phyloP scores from a whole-genome alignment of 1,140 invertebrate species.

The Ceratosolen solmsi region DNA sequence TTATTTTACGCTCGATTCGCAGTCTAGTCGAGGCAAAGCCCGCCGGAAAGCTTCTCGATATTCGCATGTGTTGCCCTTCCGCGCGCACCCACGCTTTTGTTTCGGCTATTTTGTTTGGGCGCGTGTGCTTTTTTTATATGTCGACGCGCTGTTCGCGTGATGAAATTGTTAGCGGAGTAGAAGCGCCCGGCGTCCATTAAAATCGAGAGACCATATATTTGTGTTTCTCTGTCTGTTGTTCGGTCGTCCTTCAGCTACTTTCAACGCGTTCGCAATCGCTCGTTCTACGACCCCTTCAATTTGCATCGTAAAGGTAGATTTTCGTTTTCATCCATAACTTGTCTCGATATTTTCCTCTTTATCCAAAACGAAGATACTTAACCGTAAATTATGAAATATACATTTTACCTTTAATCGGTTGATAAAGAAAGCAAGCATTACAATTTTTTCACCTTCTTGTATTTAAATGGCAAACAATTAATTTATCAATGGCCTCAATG shows the following conservation, averaged over 20 bases:
- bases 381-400: too few relatives aligned
- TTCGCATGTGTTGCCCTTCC: neutral
- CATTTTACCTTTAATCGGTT: too few relatives aligned
- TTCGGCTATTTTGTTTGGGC: neutral
- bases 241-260: neutral
- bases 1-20: slow-evolving; percentile 37
- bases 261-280: slow-evolving; percentile 5
- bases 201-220: neutral
- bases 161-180: slow-evolving; percentile 26
- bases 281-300: slow-evolving; percentile 7
- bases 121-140: slow-evolving; percentile 13
- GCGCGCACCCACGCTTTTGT: neutral
- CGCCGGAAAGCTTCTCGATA: slow-evolving; percentile 33
- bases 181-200: slow-evolving; percentile 39
- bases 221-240: neutral
- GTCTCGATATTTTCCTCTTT: too few relatives aligned
- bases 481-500: too few relatives aligned
- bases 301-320: neutral
- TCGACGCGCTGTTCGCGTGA: slow-evolving; percentile 13
- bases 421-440: too few relatives aligned
- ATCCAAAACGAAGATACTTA: too few relatives aligned
- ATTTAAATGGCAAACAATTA: too few relatives aligned
- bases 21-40: slow-evolving; percentile 17
- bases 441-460: too few relatives aligned
- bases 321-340: neutral